phyloP scores from a whole-genome alignment of 2,113 vertebrate genomes.

The Sclerurus mexicanus region DNA sequence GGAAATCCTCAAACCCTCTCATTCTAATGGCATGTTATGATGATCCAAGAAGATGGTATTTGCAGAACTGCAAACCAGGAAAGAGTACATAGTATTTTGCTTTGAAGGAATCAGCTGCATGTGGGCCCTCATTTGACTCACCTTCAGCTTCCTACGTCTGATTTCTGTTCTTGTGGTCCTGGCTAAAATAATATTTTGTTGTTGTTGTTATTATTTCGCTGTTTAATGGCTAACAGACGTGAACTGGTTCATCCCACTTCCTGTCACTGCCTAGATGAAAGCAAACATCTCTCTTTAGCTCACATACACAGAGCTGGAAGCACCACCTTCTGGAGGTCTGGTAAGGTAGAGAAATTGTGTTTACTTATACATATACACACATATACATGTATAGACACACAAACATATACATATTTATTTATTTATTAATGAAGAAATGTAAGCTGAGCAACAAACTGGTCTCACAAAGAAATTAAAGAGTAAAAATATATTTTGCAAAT shows the following conservation, averaged over 20 bases:
- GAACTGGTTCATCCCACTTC: background rate
- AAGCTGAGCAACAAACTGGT: background rate
- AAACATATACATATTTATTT: background rate
- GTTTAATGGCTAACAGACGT: constrained; percentile 36
- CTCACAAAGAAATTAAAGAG: background rate
- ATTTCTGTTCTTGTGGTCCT: background rate
- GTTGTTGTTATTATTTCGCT: background rate
- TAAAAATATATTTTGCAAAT: background rate
- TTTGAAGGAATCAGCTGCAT: constrained; percentile 43
- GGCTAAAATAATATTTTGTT: background rate
- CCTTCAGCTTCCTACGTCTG: constrained; percentile 42
- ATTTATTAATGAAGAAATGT: background rate
- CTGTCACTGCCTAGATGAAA: background rate
- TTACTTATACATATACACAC: background rate
- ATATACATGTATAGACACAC: no score
- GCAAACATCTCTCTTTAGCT: background rate
- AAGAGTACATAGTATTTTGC: constrained; percentile 4
- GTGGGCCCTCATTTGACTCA: constrained; percentile 13
- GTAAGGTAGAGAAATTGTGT: background rate
- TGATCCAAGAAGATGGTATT: background rate
- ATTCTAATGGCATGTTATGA: constrained; percentile 57
- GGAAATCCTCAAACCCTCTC: constrained; percentile 71
- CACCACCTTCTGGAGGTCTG: background rate
- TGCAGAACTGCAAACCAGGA: constrained; percentile 13
- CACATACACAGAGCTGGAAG: background rate